Conservation (phyloP, 2,888 invertebrate species). For the Agrotis ipsilon region DNA sequence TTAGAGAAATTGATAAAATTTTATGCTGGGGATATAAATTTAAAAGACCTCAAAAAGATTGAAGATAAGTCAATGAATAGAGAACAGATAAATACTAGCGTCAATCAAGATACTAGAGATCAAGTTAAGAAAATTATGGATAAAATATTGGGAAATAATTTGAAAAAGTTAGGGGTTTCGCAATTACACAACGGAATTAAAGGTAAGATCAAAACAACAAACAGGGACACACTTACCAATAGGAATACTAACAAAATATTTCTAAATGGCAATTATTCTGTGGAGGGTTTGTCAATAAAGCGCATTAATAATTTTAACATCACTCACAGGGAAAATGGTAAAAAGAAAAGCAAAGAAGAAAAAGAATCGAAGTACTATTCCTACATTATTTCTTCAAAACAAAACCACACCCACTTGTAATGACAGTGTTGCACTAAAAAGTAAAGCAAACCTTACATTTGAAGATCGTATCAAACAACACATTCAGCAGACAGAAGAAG, state of each 20-base stretch:
- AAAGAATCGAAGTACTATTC: constrained; percentile 27
- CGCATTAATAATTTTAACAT: not conserved
- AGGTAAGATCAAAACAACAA: constrained; percentile 72
- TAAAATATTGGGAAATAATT: constrained; percentile 81
- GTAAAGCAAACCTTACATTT: not conserved
- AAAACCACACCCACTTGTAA: constrained; percentile 7
- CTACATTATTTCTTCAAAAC: constrained; percentile 19
- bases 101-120: constrained; percentile 68
- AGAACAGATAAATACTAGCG: constrained; percentile 42
- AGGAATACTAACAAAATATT: not conserved
- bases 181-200: constrained; percentile 84
- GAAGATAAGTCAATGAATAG: constrained; percentile 12
- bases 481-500: not conserved
- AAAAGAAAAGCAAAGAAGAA: constrained; percentile 76
- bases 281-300: not conserved
- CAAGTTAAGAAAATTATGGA: constrained; percentile 85
- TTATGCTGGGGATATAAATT: constrained; percentile 74
- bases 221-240: not conserved
- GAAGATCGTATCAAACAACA: not conserved
- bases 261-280: not conserved
- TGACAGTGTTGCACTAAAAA: constrained; percentile 17
- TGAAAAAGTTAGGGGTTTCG: constrained; percentile 73
- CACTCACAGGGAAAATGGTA: constrained; percentile 75
- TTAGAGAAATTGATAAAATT: constrained; percentile 80
- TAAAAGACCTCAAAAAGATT: constrained; percentile 65